Percentiles rank a stretch among this genome's conserved stretches.
Conservation (phyloP, 2,113 vertebrate genomes). For the Sardina pilchardus region DNA sequence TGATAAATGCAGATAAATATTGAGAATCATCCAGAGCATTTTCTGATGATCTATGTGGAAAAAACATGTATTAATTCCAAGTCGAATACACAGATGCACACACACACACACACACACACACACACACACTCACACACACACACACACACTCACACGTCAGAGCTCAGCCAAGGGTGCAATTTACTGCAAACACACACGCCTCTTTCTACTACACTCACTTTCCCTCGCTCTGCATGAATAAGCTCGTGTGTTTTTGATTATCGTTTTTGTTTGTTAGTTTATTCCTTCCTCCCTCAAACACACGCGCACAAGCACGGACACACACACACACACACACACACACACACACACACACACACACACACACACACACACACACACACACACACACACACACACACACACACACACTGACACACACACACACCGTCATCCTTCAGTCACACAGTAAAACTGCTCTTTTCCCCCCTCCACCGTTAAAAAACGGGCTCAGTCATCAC, state of each 20-base stretch:
- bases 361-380: too few relatives aligned
- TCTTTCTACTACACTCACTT: background rate
- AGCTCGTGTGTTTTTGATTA: background rate
- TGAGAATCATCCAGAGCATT: too few relatives aligned
- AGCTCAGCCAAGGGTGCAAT: background rate
- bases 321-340: too few relatives aligned
- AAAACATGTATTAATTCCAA: too few relatives aligned
- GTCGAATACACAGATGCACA: background rate
- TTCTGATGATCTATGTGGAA: too few relatives aligned
- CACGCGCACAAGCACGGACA: too few relatives aligned
- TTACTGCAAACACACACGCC: background rate
- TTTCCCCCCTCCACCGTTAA: background rate
- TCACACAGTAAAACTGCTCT: background rate
- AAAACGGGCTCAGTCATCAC: background rate
- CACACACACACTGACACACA: background rate
- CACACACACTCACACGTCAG: background rate
- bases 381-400: background rate
- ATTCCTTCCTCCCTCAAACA: background rate
- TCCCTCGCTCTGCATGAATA: background rate
- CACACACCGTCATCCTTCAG: background rate
- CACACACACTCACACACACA: too few relatives aligned
- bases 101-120: too few relatives aligned
- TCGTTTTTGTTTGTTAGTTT: conserved; percentile 19
- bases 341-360: too few relatives aligned
- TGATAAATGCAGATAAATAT: too few relatives aligned